Evolutionary conservation across 2,113 vertebrate species (phyloP), one percentile per base, ranked within the genome.

Genomic region (Chamaetylas fuelleborni): DNA sequence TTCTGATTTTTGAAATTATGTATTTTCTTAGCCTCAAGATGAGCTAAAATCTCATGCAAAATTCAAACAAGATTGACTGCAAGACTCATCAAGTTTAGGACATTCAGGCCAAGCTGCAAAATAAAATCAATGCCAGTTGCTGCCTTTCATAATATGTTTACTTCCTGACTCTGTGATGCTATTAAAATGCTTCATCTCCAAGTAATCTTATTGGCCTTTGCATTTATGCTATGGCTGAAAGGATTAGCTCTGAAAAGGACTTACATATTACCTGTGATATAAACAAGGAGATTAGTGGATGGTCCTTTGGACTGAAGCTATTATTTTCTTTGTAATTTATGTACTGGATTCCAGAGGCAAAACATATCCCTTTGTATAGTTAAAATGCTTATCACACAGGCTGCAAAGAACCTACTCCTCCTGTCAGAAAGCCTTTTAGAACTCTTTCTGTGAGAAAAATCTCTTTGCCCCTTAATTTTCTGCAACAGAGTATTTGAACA

Each of bases 91-190:
- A 88, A 86, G 38, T 80, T 93, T 60, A 90, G 56, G 82, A 83
- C 34, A 64, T 86, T 96, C 1, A 3, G 82, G 65, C 82, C 82
- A 88, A 90, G 64, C 56, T 94, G 69, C 48, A 86, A 88, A 90
- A 94, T 56, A 92, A 94, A 96, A 96, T 95, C 93, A 93, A 66
- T 92, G 72, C 57, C 80, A 83, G 43, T 96, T 88, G n/a, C 76
- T 90, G 31, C 64, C 69, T 95, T 92, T 93, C 88, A 76, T 87
- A 81, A 95, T 88, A 93, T 96, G 81, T 89, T 95, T 95, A 92
- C 82, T 91, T 93, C 95, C 91, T 72, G 60, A 77, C 61, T 96
- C 65, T 90, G 69, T 96, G 93, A 97, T 86, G 77, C 57, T 95
- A 87, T 74, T 93, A 85, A 96, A 95, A 58, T 50, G 65, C 67